Evolutionary conservation across 2,888 invertebrate genomes (phyloP).

Genomic region (Acanthosoma haemorrhoidale): DNA sequence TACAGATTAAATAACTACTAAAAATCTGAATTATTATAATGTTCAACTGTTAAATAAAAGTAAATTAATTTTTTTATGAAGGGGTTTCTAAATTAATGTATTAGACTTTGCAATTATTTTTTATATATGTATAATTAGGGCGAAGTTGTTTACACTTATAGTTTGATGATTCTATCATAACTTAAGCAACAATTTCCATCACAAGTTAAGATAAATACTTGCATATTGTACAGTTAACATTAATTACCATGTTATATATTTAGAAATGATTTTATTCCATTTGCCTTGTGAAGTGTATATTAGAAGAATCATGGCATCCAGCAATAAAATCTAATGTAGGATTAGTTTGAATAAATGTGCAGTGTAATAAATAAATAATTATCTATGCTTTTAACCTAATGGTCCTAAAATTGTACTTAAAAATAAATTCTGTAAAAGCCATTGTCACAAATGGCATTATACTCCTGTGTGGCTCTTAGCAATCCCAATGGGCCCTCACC

Average conservation of each 20-base stretch:
- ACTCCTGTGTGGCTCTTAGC: too few species aligned
- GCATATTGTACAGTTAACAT: constrained; percentile 7
- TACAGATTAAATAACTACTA: background rate
- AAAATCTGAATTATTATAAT: too few species aligned
- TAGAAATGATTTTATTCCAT: constrained; percentile 12
- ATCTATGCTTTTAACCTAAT: background rate
- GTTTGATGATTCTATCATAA: background rate
- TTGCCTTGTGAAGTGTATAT: constrained; percentile 14
- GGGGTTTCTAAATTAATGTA: background rate
- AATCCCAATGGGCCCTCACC: too few species aligned
- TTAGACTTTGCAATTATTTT: constrained; percentile 12
- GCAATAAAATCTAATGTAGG: constrained; percentile 14
- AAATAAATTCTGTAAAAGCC: too few species aligned
- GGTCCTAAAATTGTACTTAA: background rate
- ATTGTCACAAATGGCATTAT: too few species aligned
- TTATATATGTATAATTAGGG: background rate
- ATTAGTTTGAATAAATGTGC: constrained; percentile 10
- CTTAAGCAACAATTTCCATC: constrained; percentile 4
- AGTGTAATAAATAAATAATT: background rate
- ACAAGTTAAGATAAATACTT: background rate
- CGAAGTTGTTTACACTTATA: background rate
- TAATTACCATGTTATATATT: background rate
- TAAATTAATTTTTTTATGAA: background rate
- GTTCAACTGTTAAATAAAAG: background rate
- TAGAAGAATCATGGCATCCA: background rate